phyloP scores from a whole-genome alignment of 23 tunicate species.

The Ciona savignyi region DNA sequence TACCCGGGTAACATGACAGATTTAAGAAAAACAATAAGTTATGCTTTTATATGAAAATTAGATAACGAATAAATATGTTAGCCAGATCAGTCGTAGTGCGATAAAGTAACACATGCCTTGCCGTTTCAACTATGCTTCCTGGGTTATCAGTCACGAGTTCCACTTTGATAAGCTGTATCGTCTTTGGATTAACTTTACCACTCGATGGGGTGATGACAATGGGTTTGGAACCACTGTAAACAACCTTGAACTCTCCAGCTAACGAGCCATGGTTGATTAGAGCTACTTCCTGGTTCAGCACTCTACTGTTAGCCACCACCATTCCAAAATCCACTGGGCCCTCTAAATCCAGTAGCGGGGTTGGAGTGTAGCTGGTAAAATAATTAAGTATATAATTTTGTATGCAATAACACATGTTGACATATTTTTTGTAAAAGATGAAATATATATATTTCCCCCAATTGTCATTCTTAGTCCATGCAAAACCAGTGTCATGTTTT shows the following conservation, averaged over 20 bases:
- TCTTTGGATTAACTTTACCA: constrained; percentile 77
- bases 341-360: constrained; percentile 77
- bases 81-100: too few species aligned
- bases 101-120: constrained; percentile 49
- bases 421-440: too few species aligned
- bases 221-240: constrained; percentile 41
- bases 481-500: background rate
- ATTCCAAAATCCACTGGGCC: constrained; percentile 91
- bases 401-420: background rate
- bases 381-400: background rate
- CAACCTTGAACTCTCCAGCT: constrained; percentile 52
- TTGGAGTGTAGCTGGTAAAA: constrained; percentile 66
- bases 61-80: too few species aligned
- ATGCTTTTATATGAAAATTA: too few species aligned
- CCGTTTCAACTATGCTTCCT: constrained; percentile 44
- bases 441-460: too few species aligned
- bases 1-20: background rate
- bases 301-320: constrained; percentile 81
- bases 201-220: constrained; percentile 59
- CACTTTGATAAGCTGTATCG: constrained; percentile 65
- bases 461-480: too few species aligned
- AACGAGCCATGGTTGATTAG: constrained; percentile 78
- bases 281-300: constrained; percentile 74
- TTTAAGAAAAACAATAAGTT: too few species aligned
- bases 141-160: constrained; percentile 79